These are phyloP conservation scores for Onychostoma macrolepis DNA, from an alignment of 2,113 vertebrate genomes.

Conservation along the genomic window DNA sequence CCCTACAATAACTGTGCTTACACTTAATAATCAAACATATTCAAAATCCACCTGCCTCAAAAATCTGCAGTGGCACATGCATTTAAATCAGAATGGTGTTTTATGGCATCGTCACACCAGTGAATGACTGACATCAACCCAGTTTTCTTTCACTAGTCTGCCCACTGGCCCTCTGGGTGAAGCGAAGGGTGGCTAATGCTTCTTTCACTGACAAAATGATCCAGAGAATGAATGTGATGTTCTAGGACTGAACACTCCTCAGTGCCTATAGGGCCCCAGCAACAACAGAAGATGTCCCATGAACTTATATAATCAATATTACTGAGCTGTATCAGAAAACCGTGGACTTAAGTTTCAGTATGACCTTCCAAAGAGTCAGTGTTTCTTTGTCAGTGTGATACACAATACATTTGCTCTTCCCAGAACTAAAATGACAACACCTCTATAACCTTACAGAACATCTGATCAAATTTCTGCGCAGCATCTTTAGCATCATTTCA, in stretches of 20 bases:
- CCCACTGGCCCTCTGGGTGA: neutral
- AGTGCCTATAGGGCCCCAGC: neutral
- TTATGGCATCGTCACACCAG: neutral
- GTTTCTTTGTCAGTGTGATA: neutral
- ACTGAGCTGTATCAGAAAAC: neutral
- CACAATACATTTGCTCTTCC: conserved; percentile 1
- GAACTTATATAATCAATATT: conserved; percentile 25
- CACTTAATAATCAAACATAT: neutral
- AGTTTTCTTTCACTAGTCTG: neutral
- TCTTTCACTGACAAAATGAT: conserved; percentile 23
- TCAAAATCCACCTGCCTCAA: neutral
- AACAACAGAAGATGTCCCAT: neutral
- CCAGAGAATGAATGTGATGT: conserved; percentile 12
- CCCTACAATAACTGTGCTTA: neutral
- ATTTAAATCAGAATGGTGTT: neutral
- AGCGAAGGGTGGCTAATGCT: neutral
- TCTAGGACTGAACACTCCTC: conserved; percentile 9
- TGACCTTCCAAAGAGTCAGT: conserved; percentile 1
- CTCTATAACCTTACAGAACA: neutral
- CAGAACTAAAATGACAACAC: neutral
- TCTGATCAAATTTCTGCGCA: neutral
- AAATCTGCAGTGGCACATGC: neutral
- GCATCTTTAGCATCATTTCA: neutral
- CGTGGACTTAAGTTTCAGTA: conserved; percentile 6
- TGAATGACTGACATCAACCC: conserved; percentile 6